Evolutionary conservation across 2,797 vertebrate species (phyloP).

Genomic region (Momotus momota): DNA sequence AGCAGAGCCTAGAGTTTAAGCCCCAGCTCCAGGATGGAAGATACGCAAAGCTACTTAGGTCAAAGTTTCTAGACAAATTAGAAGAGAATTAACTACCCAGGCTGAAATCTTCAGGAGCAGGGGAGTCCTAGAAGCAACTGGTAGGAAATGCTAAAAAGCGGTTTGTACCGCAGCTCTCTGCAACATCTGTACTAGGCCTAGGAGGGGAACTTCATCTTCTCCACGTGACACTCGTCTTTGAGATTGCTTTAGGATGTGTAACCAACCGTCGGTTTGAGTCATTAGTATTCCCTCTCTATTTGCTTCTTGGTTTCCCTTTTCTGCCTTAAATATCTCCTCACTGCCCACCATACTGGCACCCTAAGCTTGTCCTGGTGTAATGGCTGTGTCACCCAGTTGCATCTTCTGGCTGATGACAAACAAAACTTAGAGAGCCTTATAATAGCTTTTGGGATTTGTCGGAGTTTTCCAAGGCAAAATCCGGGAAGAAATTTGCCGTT

Average conservation of each 20-base stretch:
- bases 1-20: background rate
- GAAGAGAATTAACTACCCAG: background rate
- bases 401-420: background rate
- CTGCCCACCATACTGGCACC: background rate
- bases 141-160: background rate
- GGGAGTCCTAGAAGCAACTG: background rate
- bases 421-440: background rate
- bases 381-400: background rate
- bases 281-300: background rate
- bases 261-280: background rate
- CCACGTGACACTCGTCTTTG: rapidly evolving
- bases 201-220: background rate
- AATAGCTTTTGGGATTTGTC: background rate
- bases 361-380: background rate
- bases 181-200: background rate
- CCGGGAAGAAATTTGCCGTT: background rate
- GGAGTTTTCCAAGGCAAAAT: background rate
- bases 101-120: background rate
- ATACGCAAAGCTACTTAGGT: background rate
- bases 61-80: background rate
- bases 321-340: background rate
- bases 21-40: background rate
- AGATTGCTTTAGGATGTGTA: background rate
- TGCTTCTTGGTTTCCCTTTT: background rate
- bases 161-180: background rate